These are phyloP conservation scores for Panopea generosa DNA, from an alignment of 2,888 invertebrate genomes.

Conservation along the genomic window DNA sequence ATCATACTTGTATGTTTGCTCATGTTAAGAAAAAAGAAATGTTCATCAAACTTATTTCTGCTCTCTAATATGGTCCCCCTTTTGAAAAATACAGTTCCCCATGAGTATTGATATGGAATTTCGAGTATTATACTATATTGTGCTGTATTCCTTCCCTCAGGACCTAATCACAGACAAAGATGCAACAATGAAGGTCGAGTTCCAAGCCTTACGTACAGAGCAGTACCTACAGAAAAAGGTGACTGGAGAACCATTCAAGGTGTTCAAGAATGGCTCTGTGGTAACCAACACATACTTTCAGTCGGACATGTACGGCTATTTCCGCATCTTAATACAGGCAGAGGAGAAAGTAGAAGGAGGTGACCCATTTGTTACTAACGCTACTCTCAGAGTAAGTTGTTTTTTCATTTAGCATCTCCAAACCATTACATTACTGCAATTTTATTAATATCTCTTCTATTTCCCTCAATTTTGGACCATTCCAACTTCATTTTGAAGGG, in stretches of 20 bases:
- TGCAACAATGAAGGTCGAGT: slow-evolving; percentile 86
- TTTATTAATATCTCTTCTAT: too few relatives aligned
- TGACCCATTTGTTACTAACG: slow-evolving; percentile 50
- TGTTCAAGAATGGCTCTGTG: slow-evolving; percentile 86
- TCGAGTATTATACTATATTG: too few relatives aligned
- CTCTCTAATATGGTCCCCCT: too few relatives aligned
- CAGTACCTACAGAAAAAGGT: slow-evolving; percentile 50
- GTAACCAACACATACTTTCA: slow-evolving; percentile 97
- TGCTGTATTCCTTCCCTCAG: too few relatives aligned
- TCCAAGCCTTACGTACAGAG: slow-evolving; percentile 40
- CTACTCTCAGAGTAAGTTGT: slow-evolving; percentile 62
- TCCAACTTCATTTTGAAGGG: too few relatives aligned
- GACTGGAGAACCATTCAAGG: slow-evolving; percentile 72
- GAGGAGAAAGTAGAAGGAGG: slow-evolving; percentile 58
- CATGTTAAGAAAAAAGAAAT: too few relatives aligned
- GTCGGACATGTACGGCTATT: slow-evolving; percentile 98
- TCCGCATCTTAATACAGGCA: slow-evolving; percentile 86
- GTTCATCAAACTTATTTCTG: too few relatives aligned
- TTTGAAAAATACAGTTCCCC: too few relatives aligned
- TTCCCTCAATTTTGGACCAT: too few relatives aligned
- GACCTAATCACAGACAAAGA: slow-evolving; percentile 89
- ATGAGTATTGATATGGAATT: too few relatives aligned
- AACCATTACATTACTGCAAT: too few relatives aligned
- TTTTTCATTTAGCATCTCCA: background rate
- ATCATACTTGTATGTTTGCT: too few relatives aligned